phyloP scores from a whole-genome alignment of 2,113 vertebrate genomes.

The Smithornis capensis region DNA sequence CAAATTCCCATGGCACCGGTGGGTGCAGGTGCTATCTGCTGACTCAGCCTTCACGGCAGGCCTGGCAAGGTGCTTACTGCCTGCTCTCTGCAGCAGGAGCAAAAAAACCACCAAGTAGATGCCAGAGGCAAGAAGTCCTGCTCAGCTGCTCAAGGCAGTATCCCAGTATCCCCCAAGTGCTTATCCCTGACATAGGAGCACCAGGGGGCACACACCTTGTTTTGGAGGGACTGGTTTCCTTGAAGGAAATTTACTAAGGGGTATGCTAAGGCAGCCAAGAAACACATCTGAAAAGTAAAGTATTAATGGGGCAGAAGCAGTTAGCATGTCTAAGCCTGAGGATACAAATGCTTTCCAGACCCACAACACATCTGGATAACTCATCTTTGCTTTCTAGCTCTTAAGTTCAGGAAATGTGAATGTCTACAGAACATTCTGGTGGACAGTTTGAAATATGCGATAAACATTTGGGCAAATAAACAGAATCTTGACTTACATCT shows the following conservation, averaged over 20 bases:
- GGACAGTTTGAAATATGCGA: background rate
- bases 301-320: background rate
- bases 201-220: background rate
- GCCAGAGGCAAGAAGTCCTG: background rate
- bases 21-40: background rate
- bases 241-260: background rate
- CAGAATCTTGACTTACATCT: constrained; percentile 82
- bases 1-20: background rate
- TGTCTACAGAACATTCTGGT: background rate
- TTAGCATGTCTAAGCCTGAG: background rate
- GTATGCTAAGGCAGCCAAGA: background rate
- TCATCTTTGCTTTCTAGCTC: background rate
- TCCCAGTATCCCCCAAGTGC: no score
- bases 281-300: background rate
- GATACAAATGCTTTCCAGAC: background rate
- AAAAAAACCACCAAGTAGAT: fast-evolving
- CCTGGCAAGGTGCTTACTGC: background rate
- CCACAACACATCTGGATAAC: background rate
- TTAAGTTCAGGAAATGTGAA: background rate
- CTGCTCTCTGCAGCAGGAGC: background rate
- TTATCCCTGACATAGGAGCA: background rate
- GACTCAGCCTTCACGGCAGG: background rate
- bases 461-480: constrained; percentile 17
- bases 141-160: background rate
- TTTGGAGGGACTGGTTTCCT: background rate